Percentiles rank a stretch among this genome's conserved stretches.
Evolutionary conservation across 23 tunicate genomes (phyloP).

Genomic region (Halocynthia roretzi): DNA sequence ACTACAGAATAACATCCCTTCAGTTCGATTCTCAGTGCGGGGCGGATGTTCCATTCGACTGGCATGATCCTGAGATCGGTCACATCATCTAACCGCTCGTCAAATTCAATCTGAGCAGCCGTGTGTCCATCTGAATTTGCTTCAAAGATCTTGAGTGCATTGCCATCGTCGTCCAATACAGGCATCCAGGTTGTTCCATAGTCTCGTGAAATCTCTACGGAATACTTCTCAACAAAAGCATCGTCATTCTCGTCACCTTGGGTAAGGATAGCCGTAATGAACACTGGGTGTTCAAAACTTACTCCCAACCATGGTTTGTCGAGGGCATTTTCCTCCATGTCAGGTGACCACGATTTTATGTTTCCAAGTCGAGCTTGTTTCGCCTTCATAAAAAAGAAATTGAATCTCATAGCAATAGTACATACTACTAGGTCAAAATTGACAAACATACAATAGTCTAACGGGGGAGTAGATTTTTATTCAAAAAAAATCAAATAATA

Average conservation of each 20-base stretch:
- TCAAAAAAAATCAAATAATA: background rate
- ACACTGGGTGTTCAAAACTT: slow-evolving; percentile 57
- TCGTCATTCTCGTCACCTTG: slow-evolving; percentile 35
- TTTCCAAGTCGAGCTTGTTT: slow-evolving; percentile 30
- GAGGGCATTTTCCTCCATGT: slow-evolving; percentile 13
- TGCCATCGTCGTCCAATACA: slow-evolving; percentile 3
- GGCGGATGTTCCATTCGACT: slow-evolving; percentile 23
- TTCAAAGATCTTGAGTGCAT: slow-evolving; percentile 9
- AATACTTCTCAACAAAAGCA: slow-evolving; percentile 22
- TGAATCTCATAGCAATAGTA: background rate
- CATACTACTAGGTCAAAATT: background rate
- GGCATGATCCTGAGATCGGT: slow-evolving; percentile 32
- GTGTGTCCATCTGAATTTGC: slow-evolving; percentile 13
- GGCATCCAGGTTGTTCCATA: slow-evolving; percentile 24
- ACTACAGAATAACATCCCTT: slow-evolving; percentile 51
- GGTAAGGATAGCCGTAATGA: slow-evolving; percentile 29
- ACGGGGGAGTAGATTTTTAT: no score
- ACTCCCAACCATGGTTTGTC: slow-evolving; percentile 58
- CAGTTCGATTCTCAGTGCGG: slow-evolving; percentile 53
- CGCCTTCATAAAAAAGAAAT: background rate
- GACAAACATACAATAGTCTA: no score
- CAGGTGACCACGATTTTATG: slow-evolving; percentile 45
- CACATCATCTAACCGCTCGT: slow-evolving; percentile 21
- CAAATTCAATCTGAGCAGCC: slow-evolving; percentile 7
- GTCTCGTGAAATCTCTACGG: slow-evolving; percentile 24